A percentile compares a stretch with the other conserved stretches of the same genome.
Evolutionary conservation across 2,888 invertebrate genomes (phyloP).

Genomic region (Thymelicus sylvestris): DNA sequence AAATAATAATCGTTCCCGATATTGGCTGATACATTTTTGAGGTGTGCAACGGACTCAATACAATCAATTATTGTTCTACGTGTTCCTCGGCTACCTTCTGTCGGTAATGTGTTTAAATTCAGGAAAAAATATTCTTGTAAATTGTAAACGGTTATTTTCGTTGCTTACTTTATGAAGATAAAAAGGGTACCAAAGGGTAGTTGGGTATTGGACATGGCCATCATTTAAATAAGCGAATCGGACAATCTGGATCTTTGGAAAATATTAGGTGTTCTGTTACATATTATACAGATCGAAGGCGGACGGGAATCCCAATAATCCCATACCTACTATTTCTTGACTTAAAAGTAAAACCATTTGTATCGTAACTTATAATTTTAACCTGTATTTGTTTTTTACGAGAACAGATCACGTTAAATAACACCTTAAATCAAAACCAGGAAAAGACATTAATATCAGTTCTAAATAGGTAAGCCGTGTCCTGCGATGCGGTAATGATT

Average conservation of each 20-base stretch:
- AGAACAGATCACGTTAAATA: neutral
- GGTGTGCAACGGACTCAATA: slow-evolving; percentile 74
- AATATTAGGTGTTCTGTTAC: too few species aligned
- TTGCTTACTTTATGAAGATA: slow-evolving; percentile 38
- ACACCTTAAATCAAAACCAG: slow-evolving; percentile 19
- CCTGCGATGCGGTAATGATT: slow-evolving; percentile 69
- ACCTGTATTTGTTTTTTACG: too few species aligned
- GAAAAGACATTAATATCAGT: slow-evolving; percentile 47
- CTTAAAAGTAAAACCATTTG: too few species aligned
- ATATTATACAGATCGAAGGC: too few species aligned
- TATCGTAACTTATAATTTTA: too few species aligned
- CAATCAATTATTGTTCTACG: slow-evolving; percentile 82
- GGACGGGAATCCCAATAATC: too few species aligned
- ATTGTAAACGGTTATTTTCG: slow-evolving; percentile 39
- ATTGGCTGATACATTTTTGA: slow-evolving; percentile 71
- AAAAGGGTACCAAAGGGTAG: too few species aligned
- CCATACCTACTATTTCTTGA: too few species aligned
- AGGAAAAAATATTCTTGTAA: slow-evolving; percentile 38
- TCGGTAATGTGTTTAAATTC: slow-evolving; percentile 62
- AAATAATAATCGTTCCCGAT: slow-evolving; percentile 64
- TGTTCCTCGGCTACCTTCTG: slow-evolving; percentile 75
- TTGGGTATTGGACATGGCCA: too few species aligned
- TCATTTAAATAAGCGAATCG: neutral
- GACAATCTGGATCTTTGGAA: neutral
- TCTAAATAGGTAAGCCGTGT: slow-evolving; percentile 65